phyloP scores from a whole-genome alignment of 2,888 invertebrate genomes.

The Agelastica alni region DNA sequence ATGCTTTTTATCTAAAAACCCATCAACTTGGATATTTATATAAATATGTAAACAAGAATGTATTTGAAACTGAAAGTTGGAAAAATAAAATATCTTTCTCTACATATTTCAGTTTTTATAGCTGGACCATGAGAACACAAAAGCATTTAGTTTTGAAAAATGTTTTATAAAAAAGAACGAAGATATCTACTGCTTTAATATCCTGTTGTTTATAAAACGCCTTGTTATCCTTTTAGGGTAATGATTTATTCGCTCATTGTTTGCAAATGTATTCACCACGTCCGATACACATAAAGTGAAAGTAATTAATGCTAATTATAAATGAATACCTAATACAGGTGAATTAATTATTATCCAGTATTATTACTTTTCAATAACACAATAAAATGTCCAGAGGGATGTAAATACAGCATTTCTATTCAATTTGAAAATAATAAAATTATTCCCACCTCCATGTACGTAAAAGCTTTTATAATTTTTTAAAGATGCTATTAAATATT shows the following conservation, averaged over 20 bases:
- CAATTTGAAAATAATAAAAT: not conserved
- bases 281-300: slow-evolving; percentile 10
- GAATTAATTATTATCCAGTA: slow-evolving; percentile 14
- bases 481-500: slow-evolving; percentile 3
- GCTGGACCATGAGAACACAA: too few species aligned
- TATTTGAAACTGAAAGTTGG: too few species aligned
- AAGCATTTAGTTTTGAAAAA: too few species aligned
- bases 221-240: slow-evolving; percentile 20
- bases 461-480: not conserved
- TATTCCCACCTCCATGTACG: not conserved
- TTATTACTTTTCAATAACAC: slow-evolving; percentile 1
- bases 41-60: too few species aligned
- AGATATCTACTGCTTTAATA: slow-evolving; percentile 3
- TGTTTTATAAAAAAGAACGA: not conserved
- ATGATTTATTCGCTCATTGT: slow-evolving; percentile 19
- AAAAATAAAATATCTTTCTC: too few species aligned
- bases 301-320: slow-evolving; percentile 20
- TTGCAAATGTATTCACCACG: slow-evolving; percentile 15
- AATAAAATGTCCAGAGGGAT: not conserved
- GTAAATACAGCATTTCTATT: slow-evolving; percentile 1
- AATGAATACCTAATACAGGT: slow-evolving; percentile 8
- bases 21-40: too few species aligned
- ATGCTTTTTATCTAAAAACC: too few species aligned
- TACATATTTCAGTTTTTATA: too few species aligned
- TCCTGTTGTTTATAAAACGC: slow-evolving; percentile 6